Evolutionary conservation across 2,888 invertebrate species (phyloP), one percentile per base, ranked within the genome.

Genomic region (Cantharis flavilabris): DNA sequence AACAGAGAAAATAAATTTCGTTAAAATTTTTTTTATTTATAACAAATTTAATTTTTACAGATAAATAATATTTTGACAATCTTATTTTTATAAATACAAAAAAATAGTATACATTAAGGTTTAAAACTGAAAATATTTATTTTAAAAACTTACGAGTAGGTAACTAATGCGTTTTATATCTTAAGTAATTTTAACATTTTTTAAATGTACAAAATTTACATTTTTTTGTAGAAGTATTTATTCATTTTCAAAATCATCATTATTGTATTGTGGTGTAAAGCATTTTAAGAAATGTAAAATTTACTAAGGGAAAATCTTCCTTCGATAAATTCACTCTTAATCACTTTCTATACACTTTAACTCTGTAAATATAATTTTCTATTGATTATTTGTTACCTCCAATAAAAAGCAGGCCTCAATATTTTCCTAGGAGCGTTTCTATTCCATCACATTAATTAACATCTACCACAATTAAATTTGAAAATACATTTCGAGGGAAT

Each of bases 31-130:
- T 49, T 49, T 49, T 49, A 49, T 49, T 67, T 67, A 67, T 67
- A 67, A 67, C 65, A 67, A 67, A 67, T 20, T 67, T 67, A 23
- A 67, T 26, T 67, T 67, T 67, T 67, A 67, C 65, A 67, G 65
- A 67, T 67, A 67, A 67, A 67, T 67, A 67, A 67, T 67, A 23
- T 67, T 23, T 26, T 67, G 20, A 67, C 65, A 67, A 67, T 67
- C 20, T 67, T 20, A 26, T 23, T 23, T 67, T 23, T 67, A 67
- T 67, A 67, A 67, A 67, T 67, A 67, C 65, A 67, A 23, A 67
- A 67, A 67, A 49, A 49, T 49, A 49, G 49, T 49, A 49, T 49
- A 49, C 49, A 49, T 49, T 49, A 49, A 49, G 49, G 49, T 49
- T 49, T 49, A 49, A 49, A 49, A 49, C n/a, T 49, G 11, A 49